Conservation (phyloP, 2,113 vertebrate genomes). For the Sinocyclocheilus rhinocerous region DNA sequence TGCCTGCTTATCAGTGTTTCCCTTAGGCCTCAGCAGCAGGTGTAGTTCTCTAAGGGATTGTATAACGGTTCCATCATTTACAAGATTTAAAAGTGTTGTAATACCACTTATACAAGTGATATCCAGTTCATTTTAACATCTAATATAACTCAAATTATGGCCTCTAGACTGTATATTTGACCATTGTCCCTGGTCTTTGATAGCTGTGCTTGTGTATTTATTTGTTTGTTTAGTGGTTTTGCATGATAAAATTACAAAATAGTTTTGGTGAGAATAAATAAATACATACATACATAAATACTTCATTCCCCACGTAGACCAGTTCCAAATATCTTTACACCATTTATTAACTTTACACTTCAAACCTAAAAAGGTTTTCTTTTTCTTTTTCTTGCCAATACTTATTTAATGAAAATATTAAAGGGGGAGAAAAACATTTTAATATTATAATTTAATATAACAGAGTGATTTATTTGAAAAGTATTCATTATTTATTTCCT, state of each 20-base stretch:
- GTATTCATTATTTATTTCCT: too few relatives aligned
- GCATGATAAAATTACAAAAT: neutral
- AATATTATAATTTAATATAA: too few relatives aligned
- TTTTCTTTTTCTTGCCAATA: too few relatives aligned
- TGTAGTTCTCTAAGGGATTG: conserved; percentile 1
- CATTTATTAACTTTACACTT: too few relatives aligned
- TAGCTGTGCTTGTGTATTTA: neutral
- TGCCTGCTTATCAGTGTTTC: conserved; percentile 60
- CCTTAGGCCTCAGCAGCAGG: conserved; percentile 34
- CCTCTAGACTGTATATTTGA: neutral
- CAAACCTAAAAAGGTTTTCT: too few relatives aligned
- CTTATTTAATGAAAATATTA: too few relatives aligned
- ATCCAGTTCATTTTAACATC: neutral
- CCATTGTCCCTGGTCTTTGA: neutral
- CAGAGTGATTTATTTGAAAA: too few relatives aligned
- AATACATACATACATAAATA: too few relatives aligned
- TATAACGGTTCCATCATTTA: neutral
- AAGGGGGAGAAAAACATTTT: too few relatives aligned
- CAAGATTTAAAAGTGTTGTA: neutral
- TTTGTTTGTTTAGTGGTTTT: neutral
- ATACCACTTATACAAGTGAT: neutral
- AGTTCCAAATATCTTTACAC: too few relatives aligned
- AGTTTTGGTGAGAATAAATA: neutral
- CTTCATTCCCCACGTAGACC: too few relatives aligned
- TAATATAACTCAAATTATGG: neutral